Percentiles rank a stretch among this genome's conserved stretches.
These are phyloP conservation scores for Picus viridis DNA, from an alignment of 2,797 vertebrate genomes.

Conservation along the genomic window DNA sequence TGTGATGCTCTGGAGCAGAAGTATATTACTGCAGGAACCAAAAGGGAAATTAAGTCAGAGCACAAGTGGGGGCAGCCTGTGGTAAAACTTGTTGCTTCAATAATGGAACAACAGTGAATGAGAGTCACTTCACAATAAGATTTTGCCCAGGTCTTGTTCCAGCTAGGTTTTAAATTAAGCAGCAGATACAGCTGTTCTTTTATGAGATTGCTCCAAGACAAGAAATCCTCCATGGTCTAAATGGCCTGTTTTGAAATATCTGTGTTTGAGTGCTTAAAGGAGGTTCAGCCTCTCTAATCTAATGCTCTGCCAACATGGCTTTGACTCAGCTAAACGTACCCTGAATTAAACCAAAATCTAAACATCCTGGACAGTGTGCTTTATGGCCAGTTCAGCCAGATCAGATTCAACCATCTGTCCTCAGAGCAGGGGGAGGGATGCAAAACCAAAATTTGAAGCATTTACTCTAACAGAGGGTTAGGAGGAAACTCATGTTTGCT, in stretches of 20 bases:
- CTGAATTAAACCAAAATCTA: neutral
- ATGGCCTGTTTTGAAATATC: neutral
- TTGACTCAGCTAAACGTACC: neutral
- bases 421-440: neutral
- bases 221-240: slow-evolving; percentile 17
- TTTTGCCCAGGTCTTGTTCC: slow-evolving; percentile 51
- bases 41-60: slow-evolving; percentile 26
- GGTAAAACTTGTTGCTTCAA: slow-evolving; percentile 47
- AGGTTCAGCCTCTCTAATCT: neutral
- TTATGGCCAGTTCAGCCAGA: neutral
- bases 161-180: slow-evolving; percentile 66
- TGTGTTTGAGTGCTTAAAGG: neutral
- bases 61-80: slow-evolving; percentile 7
- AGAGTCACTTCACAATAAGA: slow-evolving; percentile 31
- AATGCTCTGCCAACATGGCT: neutral
- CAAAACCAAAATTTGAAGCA: neutral
- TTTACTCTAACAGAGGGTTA: neutral
- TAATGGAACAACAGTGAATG: neutral
- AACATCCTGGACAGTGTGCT: neutral
- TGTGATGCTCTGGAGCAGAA: neutral
- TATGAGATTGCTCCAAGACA: slow-evolving; percentile 42
- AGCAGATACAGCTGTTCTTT: slow-evolving; percentile 47
- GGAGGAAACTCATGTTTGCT: neutral
- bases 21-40: neutral
- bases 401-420: neutral